Base-by-base conservation (phyloP, 2,113 vertebrate genomes). In the Callorhinus ursinus region DNA sequence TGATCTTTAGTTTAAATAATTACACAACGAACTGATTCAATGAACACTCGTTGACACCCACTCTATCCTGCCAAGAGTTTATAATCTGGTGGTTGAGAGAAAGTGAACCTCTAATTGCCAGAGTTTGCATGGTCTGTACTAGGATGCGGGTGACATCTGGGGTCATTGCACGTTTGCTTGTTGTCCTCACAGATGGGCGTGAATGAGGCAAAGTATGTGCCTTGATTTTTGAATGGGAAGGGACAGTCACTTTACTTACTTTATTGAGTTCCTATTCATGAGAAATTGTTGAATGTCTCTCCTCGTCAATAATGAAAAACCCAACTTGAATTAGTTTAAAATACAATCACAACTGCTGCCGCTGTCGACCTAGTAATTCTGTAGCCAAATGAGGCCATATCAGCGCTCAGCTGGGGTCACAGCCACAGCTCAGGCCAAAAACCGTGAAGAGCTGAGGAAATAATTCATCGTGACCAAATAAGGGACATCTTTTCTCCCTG, bases 391-490 rank as follows among this genome's bases (percentile, higher is more conserved):
- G 65, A 15, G 28, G 3, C 53, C 7, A 0, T 18, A 51, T 63
- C 42, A 8, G 80, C 14, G 0, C 46, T 28, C 8, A 0, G 4
- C 19, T 7, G 39, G 57, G 21, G 19, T 26, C 65, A 69, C 14
- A 31, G 2, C 18, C 26, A 2, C 16, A 53, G 82, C 77, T 42
- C 65, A n/a, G 67, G 46, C 46, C 55, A 12, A 2, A 24, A 42
- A 18, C 26, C 77, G 0, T 0, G 2, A 28, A 18, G 19, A 19
- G 42, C 15, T 4, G 51, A 31, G 53, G 85, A 39, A 2, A 7
- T 5, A 12, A 33, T 21, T 46, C 39, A 6, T 9, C 1, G 15
- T 59, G 87, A 63, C 67, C 42, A 7, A 21, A 14, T 9, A 39
- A 18, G 39, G 53, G 31, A 7, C 8, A 3, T 63, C 24, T 33